Evolutionary conservation across 2,797 vertebrate genomes (phyloP).

Genomic region (Acipenser transmontanus): DNA sequence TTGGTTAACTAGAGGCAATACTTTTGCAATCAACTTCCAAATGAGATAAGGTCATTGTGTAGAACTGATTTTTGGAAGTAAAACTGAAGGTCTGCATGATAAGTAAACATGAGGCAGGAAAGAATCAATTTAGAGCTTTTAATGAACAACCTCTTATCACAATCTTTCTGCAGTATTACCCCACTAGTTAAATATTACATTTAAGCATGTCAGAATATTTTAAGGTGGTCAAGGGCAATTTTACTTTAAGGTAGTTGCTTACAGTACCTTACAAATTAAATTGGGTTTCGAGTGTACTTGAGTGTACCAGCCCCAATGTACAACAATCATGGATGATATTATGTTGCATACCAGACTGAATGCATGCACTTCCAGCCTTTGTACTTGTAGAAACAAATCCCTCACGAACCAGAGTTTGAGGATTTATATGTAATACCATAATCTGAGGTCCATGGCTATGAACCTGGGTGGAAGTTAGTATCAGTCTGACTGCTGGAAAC

Average conservation of each 20-base stretch:
- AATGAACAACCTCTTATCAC: slow-evolving; percentile 78
- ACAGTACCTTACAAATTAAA: too few species aligned
- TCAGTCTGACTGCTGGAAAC: neutral
- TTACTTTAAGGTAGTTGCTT: neutral
- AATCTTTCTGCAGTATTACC: slow-evolving; percentile 70
- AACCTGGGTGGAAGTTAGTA: neutral
- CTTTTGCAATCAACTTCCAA: slow-evolving; percentile 71
- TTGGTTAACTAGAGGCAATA: slow-evolving; percentile 53
- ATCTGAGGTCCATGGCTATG: neutral
- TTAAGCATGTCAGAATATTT: slow-evolving; percentile 29
- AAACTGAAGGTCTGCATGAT: slow-evolving; percentile 69
- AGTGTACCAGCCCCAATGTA: neutral
- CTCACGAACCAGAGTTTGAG: neutral
- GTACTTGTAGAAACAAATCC: neutral
- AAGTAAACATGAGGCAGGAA: slow-evolving; percentile 90
- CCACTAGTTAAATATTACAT: slow-evolving; percentile 79
- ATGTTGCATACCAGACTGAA: neutral
- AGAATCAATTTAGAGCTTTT: slow-evolving; percentile 88
- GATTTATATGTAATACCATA: neutral
- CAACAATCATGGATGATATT: neutral
- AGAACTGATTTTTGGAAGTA: slow-evolving; percentile 70
- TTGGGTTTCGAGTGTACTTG: neutral
- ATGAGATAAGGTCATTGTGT: slow-evolving; percentile 71
- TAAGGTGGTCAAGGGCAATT: slow-evolving; percentile 35
- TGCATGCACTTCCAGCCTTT: neutral